Conservation (phyloP, 1,140 invertebrate genomes). For the Trissolcus basalis region DNA sequence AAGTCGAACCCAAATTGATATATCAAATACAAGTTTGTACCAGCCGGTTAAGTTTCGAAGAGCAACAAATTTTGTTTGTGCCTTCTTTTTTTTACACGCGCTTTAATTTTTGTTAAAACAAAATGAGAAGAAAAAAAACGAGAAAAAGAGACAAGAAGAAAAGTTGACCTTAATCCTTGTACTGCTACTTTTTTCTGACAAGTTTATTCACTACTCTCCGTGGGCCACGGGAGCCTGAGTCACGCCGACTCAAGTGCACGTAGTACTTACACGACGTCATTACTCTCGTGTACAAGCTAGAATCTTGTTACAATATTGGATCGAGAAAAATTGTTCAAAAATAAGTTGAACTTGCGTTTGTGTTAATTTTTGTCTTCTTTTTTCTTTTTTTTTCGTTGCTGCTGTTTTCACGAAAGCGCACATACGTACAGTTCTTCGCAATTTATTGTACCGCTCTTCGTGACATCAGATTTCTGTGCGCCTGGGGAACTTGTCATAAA, state of each 20-base stretch:
- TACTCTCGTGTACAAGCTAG: conserved; percentile 50
- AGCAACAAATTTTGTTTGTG: no score
- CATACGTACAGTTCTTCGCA: conserved; percentile 28
- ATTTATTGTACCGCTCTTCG: conserved; percentile 34
- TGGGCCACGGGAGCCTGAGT: conserved; percentile 47
- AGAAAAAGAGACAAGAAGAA: conserved; percentile 3
- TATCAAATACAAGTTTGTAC: no score
- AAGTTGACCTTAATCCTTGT: conserved; percentile 51
- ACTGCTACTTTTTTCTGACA: conserved; percentile 33
- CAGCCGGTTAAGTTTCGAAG: no score
- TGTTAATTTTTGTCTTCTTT: conserved; percentile 20
- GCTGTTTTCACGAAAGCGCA: conserved; percentile 28
- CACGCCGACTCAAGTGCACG: conserved; percentile 50
- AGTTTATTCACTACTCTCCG: conserved; percentile 59
- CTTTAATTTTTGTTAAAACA: no score
- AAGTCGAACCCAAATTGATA: no score
- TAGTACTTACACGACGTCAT: conserved; percentile 54
- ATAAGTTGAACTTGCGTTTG: conserved; percentile 3
- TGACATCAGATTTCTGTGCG: conserved; percentile 47
- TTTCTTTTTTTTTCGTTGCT: conserved; percentile 20
- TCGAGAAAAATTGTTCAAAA: conserved; percentile 52
- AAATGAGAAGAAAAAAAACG: no score
- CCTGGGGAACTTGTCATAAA: conserved; percentile 52
- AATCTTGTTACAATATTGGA: conserved; percentile 58
- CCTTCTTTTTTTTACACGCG: no score